Base-by-base conservation (phyloP, 1,140 invertebrate genomes). In the Orius laevigatus region DNA sequence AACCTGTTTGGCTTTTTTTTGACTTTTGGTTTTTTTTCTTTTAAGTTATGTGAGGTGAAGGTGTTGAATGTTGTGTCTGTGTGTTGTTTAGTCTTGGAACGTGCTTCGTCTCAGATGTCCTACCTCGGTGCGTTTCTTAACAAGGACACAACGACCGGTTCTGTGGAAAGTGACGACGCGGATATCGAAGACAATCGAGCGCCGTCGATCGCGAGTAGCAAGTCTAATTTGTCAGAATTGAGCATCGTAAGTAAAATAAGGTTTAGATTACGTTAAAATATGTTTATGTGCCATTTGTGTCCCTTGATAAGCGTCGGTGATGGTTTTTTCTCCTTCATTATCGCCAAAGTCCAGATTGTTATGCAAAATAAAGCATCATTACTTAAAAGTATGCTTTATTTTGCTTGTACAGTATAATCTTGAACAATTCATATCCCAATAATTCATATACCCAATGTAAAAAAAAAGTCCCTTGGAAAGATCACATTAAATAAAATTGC, bases 51-150 rank as follows among this genome's bases (percentile, higher is more conserved):
- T 49, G 31, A 46, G 32, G 35, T 53, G 46, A 52, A 34, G 14
- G 38, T 48, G 10, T 6, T 49, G 45, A 56, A 57, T 62, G 56
- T 61, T 54, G 55, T 59, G 50, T 56, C 34, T 56, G 55, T 57
- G 19, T 36, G 52, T 60, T 53, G 72, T 72, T 59, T 69, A 88
- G 84, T 88, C 72, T 67, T 84, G 69, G 83, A 87, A 64, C 69
- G 83, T 57, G 83, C 84, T 48, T 76, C 82, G 38, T 89, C 85
- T 36, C 83, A 88, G 66, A 82, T 88, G 76, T 89, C 84, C 50
- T 86, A 88, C 65, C 65, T 87, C 56, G 84, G 89, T 61, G 84
- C 88, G 58, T 89, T 91, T 62, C 66, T 89, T 54, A 90, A 88
- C 63, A 84, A 89, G 63, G 73, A 76, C 38, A 63, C 67, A 31